phyloP scores from a whole-genome alignment of 2,888 invertebrate species.

The Plusia festucae region DNA sequence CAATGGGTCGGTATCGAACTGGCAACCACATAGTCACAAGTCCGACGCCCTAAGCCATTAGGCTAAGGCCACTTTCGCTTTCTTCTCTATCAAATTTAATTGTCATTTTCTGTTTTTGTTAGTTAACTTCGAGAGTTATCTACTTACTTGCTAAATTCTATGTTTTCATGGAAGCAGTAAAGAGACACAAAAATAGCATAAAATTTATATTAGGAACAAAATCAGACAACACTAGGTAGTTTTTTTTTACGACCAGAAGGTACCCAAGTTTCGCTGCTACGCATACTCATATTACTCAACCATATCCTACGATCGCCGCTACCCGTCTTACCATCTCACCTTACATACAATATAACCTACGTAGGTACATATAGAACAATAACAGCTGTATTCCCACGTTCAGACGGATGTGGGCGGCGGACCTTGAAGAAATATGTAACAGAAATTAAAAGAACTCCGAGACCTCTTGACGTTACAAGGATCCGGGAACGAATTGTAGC shows the following conservation, averaged over 20 bases:
- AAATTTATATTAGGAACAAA: neutral
- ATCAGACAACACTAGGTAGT: neutral
- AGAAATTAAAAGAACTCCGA: constrained; percentile 51
- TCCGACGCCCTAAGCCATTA: no score
- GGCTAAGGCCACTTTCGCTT: no score
- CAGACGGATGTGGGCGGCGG: constrained; percentile 62
- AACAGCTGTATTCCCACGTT: constrained; percentile 58
- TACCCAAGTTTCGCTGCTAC: constrained; percentile 5
- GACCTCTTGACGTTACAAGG: constrained; percentile 41
- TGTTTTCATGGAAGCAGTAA: no score
- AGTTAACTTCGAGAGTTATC: no score
- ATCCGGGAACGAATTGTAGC: constrained; percentile 47
- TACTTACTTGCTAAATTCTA: no score
- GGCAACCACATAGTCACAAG: no score
- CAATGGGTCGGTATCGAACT: no score
- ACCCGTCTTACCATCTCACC: constrained; percentile 52
- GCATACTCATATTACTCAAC: constrained; percentile 14
- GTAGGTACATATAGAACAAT: constrained; percentile 52
- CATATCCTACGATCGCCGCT: constrained; percentile 36
- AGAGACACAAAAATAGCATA: neutral
- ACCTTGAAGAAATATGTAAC: constrained; percentile 60
- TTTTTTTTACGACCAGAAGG: neutral
- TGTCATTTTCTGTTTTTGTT: no score
- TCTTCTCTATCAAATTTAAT: no score
- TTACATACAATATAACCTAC: constrained; percentile 23